Conservation (phyloP, 2,888 invertebrate genomes). For the Mesorhabditis spiculigera region DNA sequence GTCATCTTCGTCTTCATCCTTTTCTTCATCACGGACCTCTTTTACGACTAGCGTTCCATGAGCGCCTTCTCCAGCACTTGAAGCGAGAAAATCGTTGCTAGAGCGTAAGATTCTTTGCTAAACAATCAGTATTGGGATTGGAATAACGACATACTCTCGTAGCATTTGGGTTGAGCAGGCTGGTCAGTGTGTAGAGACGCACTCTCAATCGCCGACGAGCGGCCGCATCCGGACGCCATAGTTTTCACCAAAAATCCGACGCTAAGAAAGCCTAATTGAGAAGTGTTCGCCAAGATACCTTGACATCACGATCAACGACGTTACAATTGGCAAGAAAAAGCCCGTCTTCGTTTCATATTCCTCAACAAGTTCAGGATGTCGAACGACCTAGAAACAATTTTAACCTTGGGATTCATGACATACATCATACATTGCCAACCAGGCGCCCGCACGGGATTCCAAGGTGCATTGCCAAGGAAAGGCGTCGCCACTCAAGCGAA, state of each 20-base stretch:
- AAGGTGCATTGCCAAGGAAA: constrained; percentile 91
- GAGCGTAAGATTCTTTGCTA: no score
- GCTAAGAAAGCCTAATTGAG: constrained; percentile 63
- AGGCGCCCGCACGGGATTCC: constrained; percentile 90
- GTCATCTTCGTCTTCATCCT: no score
- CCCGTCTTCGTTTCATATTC: constrained; percentile 24
- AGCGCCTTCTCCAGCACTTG: no score
- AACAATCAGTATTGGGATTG: no score
- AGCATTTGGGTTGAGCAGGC: constrained; percentile 25
- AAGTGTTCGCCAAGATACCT: constrained; percentile 14
- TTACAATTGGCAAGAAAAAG: constrained; percentile 35
- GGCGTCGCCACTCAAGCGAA: constrained; percentile 76
- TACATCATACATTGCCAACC: constrained; percentile 67
- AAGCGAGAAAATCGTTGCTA: no score
- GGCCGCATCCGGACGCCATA: constrained; percentile 73
- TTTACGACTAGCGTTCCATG: no score
- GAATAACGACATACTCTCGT: no score
- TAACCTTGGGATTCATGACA: neutral
- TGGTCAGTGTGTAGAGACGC: constrained; percentile 82
- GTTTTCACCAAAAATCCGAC: constrained; percentile 79
- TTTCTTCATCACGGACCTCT: no score
- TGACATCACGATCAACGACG: constrained; percentile 34
- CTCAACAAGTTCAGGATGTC: constrained; percentile 27
- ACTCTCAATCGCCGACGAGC: constrained; percentile 70
- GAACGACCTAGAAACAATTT: constrained; percentile 12